Evolutionary conservation across 2,113 vertebrate species (phyloP).

Genomic region (Cyphomyrus plagiostoma): DNA sequence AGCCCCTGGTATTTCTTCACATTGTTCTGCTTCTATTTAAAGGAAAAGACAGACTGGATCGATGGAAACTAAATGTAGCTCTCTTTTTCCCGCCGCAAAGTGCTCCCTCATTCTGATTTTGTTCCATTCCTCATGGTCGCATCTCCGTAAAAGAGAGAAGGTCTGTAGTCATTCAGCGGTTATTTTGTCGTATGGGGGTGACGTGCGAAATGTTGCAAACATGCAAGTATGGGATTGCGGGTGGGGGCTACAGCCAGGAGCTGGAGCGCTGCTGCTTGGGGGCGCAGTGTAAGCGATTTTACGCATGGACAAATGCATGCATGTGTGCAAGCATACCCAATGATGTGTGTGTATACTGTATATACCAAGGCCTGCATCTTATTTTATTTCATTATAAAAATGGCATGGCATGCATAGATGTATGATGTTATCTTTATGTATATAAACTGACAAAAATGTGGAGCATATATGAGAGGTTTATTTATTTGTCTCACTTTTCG

Average conservation of each 20-base stretch:
- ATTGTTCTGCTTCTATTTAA: conserved; percentile 10
- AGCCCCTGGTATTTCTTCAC: not conserved
- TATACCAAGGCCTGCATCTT: not conserved
- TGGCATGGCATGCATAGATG: not conserved
- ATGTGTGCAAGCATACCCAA: not conserved
- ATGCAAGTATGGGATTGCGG: not conserved
- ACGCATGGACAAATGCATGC: not conserved
- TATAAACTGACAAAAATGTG: not conserved
- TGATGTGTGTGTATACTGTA: not conserved
- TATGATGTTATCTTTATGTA: not conserved
- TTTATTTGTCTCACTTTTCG: not conserved
- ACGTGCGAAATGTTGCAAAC: not conserved
- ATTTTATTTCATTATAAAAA: not conserved
- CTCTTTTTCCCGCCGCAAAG: not conserved
- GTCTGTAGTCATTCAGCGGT: not conserved
- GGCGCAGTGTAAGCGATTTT: not conserved
- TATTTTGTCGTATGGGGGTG: not conserved
- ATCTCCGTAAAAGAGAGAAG: not conserved
- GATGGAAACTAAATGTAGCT: not conserved
- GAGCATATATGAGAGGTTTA: not conserved
- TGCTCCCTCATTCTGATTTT: not conserved
- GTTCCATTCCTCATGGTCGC: not conserved
- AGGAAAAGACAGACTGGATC: conserved; percentile 4
- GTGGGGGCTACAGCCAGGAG: not conserved
- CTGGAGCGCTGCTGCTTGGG: not conserved